Percentiles rank a stretch among this genome's conserved stretches.
These are phyloP conservation scores for Rhombomys opimus DNA, from an alignment of 2,113 vertebrate genomes.

Conservation along the genomic window DNA sequence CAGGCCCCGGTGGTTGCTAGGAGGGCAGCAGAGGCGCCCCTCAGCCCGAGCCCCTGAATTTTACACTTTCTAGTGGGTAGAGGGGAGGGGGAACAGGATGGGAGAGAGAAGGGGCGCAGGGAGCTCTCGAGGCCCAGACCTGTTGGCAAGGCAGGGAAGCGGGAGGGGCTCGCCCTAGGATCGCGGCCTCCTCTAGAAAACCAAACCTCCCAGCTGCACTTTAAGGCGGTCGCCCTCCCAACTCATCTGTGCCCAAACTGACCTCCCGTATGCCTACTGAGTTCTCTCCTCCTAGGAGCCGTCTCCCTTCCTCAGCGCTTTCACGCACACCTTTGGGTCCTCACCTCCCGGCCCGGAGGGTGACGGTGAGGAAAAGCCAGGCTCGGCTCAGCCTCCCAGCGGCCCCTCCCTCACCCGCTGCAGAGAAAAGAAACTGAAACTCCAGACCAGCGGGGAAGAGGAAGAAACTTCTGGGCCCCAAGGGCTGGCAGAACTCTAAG, in stretches of 20 bases:
- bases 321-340: background rate
- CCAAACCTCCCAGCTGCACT: background rate
- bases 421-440: conserved; percentile 71
- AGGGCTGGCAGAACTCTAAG: background rate
- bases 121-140: background rate
- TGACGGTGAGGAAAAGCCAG: background rate
- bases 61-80: background rate
- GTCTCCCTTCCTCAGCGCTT: background rate
- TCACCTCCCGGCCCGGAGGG: background rate
- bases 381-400: background rate
- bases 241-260: background rate
- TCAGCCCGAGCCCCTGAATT: background rate
- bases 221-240: background rate
- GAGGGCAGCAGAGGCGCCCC: background rate
- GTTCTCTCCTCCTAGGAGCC: background rate
- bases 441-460: background rate
- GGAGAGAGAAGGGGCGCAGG: no score
- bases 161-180: background rate
- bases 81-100: background rate
- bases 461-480: background rate
- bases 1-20: background rate
- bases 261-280: background rate
- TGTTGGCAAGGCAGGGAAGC: background rate
- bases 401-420: background rate
- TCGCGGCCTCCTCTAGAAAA: background rate